These are phyloP conservation scores for Nineta flava DNA, from an alignment of 2,888 invertebrate genomes.

Conservation along the genomic window DNA sequence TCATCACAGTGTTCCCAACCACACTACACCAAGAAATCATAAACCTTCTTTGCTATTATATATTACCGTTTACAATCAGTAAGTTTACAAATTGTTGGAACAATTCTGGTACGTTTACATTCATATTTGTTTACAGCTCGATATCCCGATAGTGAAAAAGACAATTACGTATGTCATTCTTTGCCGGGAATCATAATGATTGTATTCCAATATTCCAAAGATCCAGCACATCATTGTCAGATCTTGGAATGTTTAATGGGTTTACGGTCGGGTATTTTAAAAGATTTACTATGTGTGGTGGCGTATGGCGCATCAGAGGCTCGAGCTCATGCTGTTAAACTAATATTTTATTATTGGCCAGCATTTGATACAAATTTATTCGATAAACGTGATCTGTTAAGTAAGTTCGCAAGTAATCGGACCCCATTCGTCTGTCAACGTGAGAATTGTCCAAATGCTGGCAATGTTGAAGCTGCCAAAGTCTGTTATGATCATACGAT, in stretches of 20 bases:
- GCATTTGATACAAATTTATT: constrained; percentile 88
- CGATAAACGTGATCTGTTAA: constrained; percentile 73
- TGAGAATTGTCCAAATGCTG: constrained; percentile 79
- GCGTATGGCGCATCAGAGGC: constrained; percentile 93
- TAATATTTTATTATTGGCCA: constrained; percentile 98
- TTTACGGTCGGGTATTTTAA: constrained; percentile 74
- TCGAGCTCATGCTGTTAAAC: constrained; percentile 86
- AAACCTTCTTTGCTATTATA: constrained; percentile 86
- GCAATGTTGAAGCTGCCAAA: constrained; percentile 75
- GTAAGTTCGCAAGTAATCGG: constrained; percentile 77
- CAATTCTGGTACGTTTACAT: background rate
- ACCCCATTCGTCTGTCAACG: constrained; percentile 77
- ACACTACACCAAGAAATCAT: constrained; percentile 88
- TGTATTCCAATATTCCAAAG: constrained; percentile 90
- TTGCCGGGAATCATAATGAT: constrained; percentile 92
- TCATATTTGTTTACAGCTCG: constrained; percentile 35
- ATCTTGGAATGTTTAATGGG: constrained; percentile 92
- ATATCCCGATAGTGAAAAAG: constrained; percentile 54
- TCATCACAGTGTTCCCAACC: constrained; percentile 81
- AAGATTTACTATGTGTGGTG: constrained; percentile 87
- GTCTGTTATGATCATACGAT: constrained; percentile 89
- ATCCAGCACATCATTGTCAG: constrained; percentile 92
- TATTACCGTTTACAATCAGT: constrained; percentile 92
- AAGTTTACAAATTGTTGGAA: constrained; percentile 25
- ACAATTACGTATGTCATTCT: constrained; percentile 68